Base-by-base conservation (phyloP, 2,888 invertebrate genomes). In the Lordiphosa andalusiaca region DNA sequence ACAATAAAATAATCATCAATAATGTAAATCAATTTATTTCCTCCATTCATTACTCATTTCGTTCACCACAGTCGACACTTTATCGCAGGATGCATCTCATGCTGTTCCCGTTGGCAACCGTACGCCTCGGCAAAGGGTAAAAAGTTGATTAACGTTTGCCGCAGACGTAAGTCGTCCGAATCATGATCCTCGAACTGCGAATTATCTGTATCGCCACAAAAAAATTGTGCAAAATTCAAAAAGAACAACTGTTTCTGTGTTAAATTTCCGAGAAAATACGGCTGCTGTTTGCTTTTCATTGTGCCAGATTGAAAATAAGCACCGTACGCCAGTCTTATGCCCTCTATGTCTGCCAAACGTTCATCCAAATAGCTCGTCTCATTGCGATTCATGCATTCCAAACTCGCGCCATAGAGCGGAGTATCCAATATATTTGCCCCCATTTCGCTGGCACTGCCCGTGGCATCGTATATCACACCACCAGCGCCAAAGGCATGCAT, bases 211-310 rank as follows among this genome's bases (percentile, higher is more conserved):
- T 69, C 61, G 1, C 86, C 85, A 38, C 88, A 88, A 40, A 88
- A 88, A 47, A 88, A 86, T 19, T 88, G 88, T 0, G 87, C 87
- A 12, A 77, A 10, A 38, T 71, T 86, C 0, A 87, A 67, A n/a
- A 86, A 88, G 52, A 88, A 88, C 0, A 83, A 49, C 5, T 76
- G 66, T 12, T 69, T 63, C 4, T 64, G 65, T 0, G 71, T 7
- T 6, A 63, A 38, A 4, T 12, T n/a, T 0, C 71, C 66, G 7
- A 78, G 9, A 3, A 30, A 75, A 2, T 19, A 40, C 0, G 69
- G 70, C 16, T 64, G 67, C 0, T n/a, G 12, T 4, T 44, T 51
- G 12, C 9, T 37, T 1, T 39, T 59, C 0, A 13, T 38, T 1
- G 59, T 63, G 6, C 36, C 47, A 1, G 21, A 10, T 5, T 42